Base-by-base conservation (phyloP, 2,113 vertebrate genomes). In the human region DNA sequence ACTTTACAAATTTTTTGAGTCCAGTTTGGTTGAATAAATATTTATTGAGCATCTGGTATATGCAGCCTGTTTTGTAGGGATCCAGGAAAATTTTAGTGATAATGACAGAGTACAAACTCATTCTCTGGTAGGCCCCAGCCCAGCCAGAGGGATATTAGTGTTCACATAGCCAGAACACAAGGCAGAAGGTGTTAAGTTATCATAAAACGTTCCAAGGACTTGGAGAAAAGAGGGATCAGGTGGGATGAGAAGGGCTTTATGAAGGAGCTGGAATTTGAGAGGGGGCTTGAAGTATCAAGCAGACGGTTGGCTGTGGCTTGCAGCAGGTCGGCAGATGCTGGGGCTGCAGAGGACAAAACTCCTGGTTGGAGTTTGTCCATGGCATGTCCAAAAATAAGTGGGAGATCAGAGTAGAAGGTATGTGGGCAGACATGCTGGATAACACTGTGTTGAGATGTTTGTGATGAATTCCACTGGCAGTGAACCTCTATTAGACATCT, bases 301-400 rank as follows among this genome's bases (percentile, higher is more conserved):
- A 20, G 64, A 30, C 1, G 35, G 13, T 12, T 23, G 9, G 3
- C 23, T 59, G 25, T 79, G 25, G 7, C 11, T 3, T 38, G 16
- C 16, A 52, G 16, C 20, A 48, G 32, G 5, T 14, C 4, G 11
- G 45, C 20, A 25, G 52, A 16, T 3, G 0, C 38, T 79, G 16
- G 14, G 50, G 45, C n/a, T 82, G 16, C 72, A 52, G 66, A 79
- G 7, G 35, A 9, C 45, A n/a, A 38, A 27, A 2, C 18, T 55
- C 8, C 11, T 1, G 32, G 45, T 1, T 7, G 17, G 14, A 6
- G 9, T 18, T 70, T 55, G 11, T 75, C 64, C 66, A 6, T 5
- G 8, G 8, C 0, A 2, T 1, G 0, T 35, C 14, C 5, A 50
- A 43, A 75, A 72, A 45, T 30, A 38, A 16, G 30, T 22, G 4